These are phyloP conservation scores for Pseudomyrmex concolor DNA, from an alignment of 1,140 invertebrate genomes.

Conservation along the genomic window DNA sequence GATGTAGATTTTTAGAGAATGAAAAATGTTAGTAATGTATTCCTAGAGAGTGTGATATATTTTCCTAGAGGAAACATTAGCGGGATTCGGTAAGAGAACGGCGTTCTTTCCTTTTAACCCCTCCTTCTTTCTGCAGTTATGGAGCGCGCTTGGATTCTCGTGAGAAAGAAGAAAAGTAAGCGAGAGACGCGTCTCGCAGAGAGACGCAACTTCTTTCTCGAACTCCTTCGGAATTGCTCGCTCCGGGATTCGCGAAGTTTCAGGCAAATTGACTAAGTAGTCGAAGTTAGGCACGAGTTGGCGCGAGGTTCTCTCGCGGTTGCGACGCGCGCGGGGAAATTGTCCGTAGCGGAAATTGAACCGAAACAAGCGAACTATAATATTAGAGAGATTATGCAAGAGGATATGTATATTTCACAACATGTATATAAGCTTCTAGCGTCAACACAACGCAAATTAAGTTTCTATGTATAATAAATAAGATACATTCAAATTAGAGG, in stretches of 20 bases:
- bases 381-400: not conserved
- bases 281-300: conserved; percentile 37
- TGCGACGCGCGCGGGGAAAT: not conserved
- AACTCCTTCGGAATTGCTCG: conserved; percentile 62
- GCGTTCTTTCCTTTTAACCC: not conserved
- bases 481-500: too few species aligned
- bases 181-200: not conserved
- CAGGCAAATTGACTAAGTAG: conserved; percentile 51
- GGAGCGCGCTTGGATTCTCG: conserved; percentile 1
- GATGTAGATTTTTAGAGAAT: not conserved
- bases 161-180: conserved; percentile 18
- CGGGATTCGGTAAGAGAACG: not conserved
- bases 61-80: not conserved
- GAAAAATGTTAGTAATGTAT: conserved; percentile 15
- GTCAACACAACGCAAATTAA: too few species aligned
- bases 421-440: not conserved
- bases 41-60: not conserved
- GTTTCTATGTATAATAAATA: too few species aligned
- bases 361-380: not conserved
- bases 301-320: not conserved
- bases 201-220: conserved; percentile 48
- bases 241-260: conserved; percentile 60
- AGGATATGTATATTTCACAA: not conserved
- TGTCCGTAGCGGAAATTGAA: conserved; percentile 1
- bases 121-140: not conserved